A percentile compares a stretch with the other conserved stretches of the same genome.
Conservation (phyloP, 2,113 vertebrate species). For the Pipa parva region DNA sequence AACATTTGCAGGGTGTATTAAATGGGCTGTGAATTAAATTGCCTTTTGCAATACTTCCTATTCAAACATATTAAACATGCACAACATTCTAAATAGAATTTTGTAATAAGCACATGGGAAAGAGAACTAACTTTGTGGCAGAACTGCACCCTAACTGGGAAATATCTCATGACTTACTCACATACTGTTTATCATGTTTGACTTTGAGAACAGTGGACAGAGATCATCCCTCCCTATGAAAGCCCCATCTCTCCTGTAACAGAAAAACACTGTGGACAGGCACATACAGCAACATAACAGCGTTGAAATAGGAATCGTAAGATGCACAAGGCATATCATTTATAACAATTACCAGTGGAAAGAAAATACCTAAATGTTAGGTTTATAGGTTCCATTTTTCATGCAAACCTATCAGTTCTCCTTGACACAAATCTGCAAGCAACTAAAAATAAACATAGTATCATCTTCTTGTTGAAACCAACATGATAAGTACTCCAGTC, state of each 20-base stretch:
- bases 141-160: no score
- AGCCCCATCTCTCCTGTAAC: constrained; percentile 3
- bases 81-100: no score
- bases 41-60: no score
- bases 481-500: neutral
- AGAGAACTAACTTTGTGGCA: no score
- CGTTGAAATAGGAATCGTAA: neutral
- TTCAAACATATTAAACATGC: no score
- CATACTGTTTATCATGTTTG: constrained; percentile 1
- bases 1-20: no score
- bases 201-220: constrained; percentile 3
- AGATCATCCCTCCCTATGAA: neutral
- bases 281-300: neutral
- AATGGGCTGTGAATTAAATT: no score
- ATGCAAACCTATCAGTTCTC: neutral
- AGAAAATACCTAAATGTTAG: neutral
- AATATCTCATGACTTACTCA: no score
- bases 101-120: no score
- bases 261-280: no score
- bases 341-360: constrained; percentile 1
- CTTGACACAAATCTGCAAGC: neutral
- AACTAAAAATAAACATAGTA: neutral
- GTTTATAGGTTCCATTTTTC: neutral
- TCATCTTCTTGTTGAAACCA: neutral
- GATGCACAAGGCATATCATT: neutral